A percentile compares a stretch with the other conserved stretches of the same genome.
Evolutionary conservation across 2,113 vertebrate genomes (phyloP).

Genomic region (Suncus etruscus): DNA sequence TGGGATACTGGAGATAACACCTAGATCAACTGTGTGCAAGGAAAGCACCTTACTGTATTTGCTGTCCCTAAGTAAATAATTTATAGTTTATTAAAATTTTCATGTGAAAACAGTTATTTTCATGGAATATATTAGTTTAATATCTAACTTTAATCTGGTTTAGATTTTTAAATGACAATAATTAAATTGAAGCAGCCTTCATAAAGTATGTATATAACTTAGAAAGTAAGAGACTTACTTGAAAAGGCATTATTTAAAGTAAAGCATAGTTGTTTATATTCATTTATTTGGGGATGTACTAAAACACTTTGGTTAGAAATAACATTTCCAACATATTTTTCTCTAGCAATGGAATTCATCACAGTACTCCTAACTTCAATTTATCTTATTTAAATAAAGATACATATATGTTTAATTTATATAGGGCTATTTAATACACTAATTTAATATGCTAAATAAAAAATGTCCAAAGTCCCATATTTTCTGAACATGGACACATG

Average conservation of each 20-base stretch:
- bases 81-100: slow-evolving; percentile 7
- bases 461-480: neutral
- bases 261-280: slow-evolving; percentile 6
- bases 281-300: slow-evolving; percentile 15
- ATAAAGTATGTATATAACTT: slow-evolving; percentile 11
- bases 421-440: neutral
- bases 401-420: slow-evolving; percentile 49
- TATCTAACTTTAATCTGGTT: slow-evolving; percentile 29
- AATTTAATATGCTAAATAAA: neutral
- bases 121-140: slow-evolving; percentile 65
- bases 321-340: neutral
- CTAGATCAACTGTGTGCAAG: no score
- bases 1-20: no score
- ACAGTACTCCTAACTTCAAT: neutral
- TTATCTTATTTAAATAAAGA: slow-evolving; percentile 13
- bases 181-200: slow-evolving; percentile 52
- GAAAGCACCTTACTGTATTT: no score
- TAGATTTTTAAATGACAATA: slow-evolving; percentile 37
- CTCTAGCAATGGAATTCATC: neutral
- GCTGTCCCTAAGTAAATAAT: no score
- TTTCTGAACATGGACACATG: neutral
- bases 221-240: neutral
- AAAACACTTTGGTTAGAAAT: slow-evolving; percentile 4
- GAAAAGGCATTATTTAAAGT: slow-evolving; percentile 29
- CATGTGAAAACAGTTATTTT: slow-evolving; percentile 38